These are phyloP conservation scores for Coleophora flavipennella DNA, from an alignment of 2,888 invertebrate species.

Conservation along the genomic window DNA sequence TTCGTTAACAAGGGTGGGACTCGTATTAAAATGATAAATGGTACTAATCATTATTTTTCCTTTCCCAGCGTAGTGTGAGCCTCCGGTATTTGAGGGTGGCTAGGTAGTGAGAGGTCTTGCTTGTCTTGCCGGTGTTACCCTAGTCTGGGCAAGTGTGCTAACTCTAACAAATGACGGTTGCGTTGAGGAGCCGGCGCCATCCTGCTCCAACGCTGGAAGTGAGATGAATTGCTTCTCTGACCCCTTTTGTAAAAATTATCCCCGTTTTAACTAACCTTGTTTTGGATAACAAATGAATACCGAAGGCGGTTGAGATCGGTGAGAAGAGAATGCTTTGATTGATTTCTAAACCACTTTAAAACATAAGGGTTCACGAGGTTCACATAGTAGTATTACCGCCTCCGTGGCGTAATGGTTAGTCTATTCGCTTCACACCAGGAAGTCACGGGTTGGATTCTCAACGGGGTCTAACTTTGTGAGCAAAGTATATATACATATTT, in stretches of 20 bases:
- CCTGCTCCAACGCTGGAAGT: constrained; percentile 27
- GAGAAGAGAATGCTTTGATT: not conserved
- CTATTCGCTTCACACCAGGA: too few relatives aligned
- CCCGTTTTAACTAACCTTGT: not conserved
- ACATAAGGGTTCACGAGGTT: too few relatives aligned
- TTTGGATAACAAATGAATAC: too few relatives aligned
- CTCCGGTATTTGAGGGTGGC: constrained; percentile 6
- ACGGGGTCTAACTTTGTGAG: too few relatives aligned
- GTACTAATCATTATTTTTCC: constrained; percentile 56
- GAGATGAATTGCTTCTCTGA: constrained; percentile 56
- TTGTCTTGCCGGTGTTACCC: constrained; percentile 39
- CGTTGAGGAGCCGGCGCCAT: constrained; percentile 52
- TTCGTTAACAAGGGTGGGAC: constrained; percentile 57
- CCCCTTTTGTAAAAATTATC: constrained; percentile 29
- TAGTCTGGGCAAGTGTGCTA: constrained; percentile 51
- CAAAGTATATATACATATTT: too few relatives aligned
- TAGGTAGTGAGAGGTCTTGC: constrained; percentile 21
- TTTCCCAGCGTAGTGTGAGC: constrained; percentile 26
- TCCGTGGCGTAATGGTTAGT: too few relatives aligned
- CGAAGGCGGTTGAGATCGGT: too few relatives aligned
- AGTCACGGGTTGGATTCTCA: too few relatives aligned
- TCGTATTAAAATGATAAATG: constrained; percentile 70
- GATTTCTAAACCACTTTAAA: too few relatives aligned
- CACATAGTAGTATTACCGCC: too few relatives aligned
- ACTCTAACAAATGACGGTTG: constrained; percentile 64